Evolutionary conservation across 2,113 vertebrate species (phyloP).

Genomic region (Gambusia affinis): DNA sequence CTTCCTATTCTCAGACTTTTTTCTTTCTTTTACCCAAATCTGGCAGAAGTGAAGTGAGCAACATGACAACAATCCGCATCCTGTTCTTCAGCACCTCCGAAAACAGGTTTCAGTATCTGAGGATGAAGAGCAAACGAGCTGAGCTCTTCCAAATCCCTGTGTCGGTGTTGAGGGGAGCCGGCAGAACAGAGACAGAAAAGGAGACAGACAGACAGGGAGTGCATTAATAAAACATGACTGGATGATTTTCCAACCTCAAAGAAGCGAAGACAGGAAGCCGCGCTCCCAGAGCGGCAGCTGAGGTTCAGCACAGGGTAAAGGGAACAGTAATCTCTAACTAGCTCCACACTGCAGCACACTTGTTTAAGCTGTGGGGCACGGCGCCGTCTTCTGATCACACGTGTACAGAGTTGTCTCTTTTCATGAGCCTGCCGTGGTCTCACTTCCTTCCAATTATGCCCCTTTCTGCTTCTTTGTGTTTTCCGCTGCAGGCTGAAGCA

Average conservation of each 20-base stretch:
- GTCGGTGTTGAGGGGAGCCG: conserved; percentile 37
- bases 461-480: conserved; percentile 27
- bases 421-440: conserved; percentile 23
- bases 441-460: conserved; percentile 39
- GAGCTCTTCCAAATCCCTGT: conserved; percentile 46
- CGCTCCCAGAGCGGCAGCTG: conserved; percentile 64
- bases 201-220: conserved; percentile 37
- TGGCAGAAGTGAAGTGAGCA: conserved; percentile 33
- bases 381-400: conserved; percentile 53
- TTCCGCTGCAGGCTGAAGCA: conserved; percentile 38
- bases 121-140: conserved; percentile 54
- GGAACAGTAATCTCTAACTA: conserved; percentile 71
- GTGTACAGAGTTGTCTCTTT: conserved; percentile 29
- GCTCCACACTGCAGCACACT: conserved; percentile 59
- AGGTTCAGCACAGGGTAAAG: conserved; percentile 79
- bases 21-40: conserved; percentile 1
- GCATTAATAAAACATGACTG: conserved; percentile 83
- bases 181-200: conserved; percentile 36
- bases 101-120: conserved; percentile 30
- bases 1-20: conserved; percentile 19
- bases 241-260: conserved; percentile 80
- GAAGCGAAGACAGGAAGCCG: conserved; percentile 73
- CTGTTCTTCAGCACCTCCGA: conserved; percentile 8
- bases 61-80: conserved; percentile 32
- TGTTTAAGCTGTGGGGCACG: conserved; percentile 56